Evolutionary conservation across 1,140 invertebrate genomes (phyloP).

Genomic region (Bathynomus jamesi): DNA sequence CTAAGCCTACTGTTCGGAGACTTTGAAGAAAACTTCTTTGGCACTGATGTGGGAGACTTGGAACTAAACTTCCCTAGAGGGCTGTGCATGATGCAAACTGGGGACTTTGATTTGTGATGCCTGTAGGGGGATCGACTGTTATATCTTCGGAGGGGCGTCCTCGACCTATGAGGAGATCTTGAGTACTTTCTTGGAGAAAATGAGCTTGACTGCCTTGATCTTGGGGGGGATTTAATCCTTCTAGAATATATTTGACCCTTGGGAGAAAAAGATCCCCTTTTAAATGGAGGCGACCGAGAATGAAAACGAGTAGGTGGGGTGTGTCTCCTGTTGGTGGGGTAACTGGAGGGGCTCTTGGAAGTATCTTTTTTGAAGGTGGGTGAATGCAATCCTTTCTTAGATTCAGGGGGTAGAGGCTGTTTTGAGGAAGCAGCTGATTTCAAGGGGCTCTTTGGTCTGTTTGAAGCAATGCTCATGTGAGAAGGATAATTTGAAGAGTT

Average conservation of each 20-base stretch:
- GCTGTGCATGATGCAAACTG: too few species aligned
- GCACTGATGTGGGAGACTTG: not conserved
- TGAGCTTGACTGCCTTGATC: not conserved
- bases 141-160: not conserved
- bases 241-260: too few species aligned
- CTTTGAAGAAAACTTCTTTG: not conserved
- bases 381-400: not conserved
- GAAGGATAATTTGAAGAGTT: not conserved
- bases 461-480: not conserved
- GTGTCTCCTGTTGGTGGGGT: not conserved
- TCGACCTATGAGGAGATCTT: not conserved
- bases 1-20: not conserved
- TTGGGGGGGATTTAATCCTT: not conserved
- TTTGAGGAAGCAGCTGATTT: not conserved
- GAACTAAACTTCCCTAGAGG: too few species aligned
- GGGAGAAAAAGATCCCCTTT: too few species aligned
- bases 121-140: not conserved
- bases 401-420: not conserved
- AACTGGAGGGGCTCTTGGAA: not conserved
- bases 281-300: not conserved
- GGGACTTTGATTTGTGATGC: not conserved
- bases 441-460: not conserved
- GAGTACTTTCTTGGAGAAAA: not conserved
- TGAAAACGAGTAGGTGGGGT: not conserved
- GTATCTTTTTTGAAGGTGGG: not conserved